Evolutionary conservation across 2,113 vertebrate species (phyloP), one percentile per base, ranked within the genome.

Genomic region (Haliaeetus leucogaster): DNA sequence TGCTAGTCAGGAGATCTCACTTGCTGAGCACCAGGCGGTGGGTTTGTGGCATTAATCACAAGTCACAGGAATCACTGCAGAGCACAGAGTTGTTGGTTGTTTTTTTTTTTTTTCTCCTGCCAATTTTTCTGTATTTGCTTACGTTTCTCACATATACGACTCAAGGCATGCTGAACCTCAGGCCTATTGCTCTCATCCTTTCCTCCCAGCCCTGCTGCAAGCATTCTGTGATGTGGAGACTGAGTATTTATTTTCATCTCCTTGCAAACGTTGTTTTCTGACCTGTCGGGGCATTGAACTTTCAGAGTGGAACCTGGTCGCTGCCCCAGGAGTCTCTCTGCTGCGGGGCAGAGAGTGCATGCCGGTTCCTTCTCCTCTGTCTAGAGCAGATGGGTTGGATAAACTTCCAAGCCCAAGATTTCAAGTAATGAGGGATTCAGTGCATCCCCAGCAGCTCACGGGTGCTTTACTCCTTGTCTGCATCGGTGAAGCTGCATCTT

Each of bases 231-330:
- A 22, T n/a, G 67, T 40, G 58, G 58, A 45, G 19, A 2, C 23
- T 1, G 34, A 77, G 22, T 5, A 3, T 68, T 82, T 76, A 58
- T 13, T 77, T 72, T 76, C 30, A 13, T 62, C 70, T 53, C 55
- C 45, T 5, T 43, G 26, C 36, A 58, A 62, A 62, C n/a, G 26
- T 48, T 2, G 3, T 15, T 22, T 81, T 81, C n/a, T 77, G 40
- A 65, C 58, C 62, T 50, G 38, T n/a, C 0, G 0, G 59, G 59
- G 16, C 6, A 0, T 13, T 29, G 82, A 61, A 2, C 34, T 90
- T 40, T 3, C 0, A 20, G 42, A 16, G n/a, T 11, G 13, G 50
- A 47, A 16, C 30, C 29, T 2, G 0, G 55, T 29, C 1, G 0
- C 47, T 86, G 84, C 17, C 36, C 29, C 0, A 0, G 43, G 38